These are phyloP conservation scores for Seriola aureovittata DNA, from an alignment of 2,113 vertebrate genomes.

Conservation along the genomic window DNA sequence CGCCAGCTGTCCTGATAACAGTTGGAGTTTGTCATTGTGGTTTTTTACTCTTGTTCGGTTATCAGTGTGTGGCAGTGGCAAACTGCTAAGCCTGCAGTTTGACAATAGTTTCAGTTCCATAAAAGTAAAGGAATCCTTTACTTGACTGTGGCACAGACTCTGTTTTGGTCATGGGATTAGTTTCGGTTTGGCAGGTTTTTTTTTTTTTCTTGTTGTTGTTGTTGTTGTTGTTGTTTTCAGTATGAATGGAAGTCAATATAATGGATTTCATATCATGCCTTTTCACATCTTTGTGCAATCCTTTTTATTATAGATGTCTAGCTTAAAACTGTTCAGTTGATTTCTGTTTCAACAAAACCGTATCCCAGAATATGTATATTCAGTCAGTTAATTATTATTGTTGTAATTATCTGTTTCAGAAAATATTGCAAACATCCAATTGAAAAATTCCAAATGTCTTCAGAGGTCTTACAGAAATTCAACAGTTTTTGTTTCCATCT, in stretches of 20 bases:
- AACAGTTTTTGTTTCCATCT: neutral
- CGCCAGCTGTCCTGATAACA: constrained; percentile 70
- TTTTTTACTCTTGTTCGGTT: constrained; percentile 54
- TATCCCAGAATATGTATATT: neutral
- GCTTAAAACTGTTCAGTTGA: no score
- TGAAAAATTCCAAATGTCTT: no score
- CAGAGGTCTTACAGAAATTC: neutral
- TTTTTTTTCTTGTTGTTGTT: neutral
- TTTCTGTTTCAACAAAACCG: no score
- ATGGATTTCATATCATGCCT: no score
- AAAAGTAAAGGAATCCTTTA: neutral
- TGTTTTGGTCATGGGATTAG: neutral
- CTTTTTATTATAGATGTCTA: no score
- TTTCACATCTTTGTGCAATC: no score
- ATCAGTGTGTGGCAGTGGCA: constrained; percentile 47
- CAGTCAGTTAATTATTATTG: neutral
- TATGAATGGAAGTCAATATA: neutral
- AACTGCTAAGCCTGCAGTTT: constrained; percentile 21
- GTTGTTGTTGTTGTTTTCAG: neutral
- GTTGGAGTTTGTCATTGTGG: constrained; percentile 62
- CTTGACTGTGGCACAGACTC: neutral
- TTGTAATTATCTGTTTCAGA: neutral
- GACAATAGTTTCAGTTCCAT: constrained; percentile 13
- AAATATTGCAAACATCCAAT: neutral
- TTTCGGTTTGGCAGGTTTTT: neutral